A percentile compares a stretch with the other conserved stretches of the same genome.
Evolutionary conservation across 1,140 invertebrate species (phyloP).

Genomic region (Trichonephila clavata): DNA sequence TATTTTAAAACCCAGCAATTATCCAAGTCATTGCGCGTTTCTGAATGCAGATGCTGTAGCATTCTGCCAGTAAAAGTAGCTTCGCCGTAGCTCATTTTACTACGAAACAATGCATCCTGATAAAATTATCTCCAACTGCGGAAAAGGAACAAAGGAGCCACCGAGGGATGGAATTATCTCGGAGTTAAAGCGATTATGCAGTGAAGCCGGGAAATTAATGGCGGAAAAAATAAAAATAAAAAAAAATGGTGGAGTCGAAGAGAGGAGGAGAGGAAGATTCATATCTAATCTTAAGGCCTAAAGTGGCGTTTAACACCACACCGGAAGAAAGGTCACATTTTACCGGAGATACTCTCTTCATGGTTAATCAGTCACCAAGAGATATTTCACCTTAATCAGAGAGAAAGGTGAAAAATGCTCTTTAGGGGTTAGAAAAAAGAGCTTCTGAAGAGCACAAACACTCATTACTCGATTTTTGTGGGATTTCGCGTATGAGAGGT

Average conservation of each 20-base stretch:
- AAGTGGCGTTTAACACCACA: constrained; percentile 12
- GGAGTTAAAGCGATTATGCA: constrained; percentile 16
- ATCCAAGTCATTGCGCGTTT: too few species aligned
- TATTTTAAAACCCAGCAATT: too few species aligned
- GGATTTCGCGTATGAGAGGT: too few species aligned
- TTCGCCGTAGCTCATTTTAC: background rate
- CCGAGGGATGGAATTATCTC: background rate
- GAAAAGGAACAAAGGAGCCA: background rate
- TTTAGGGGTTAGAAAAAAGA: background rate
- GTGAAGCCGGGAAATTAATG: background rate
- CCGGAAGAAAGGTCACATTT: background rate
- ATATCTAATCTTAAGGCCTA: constrained; percentile 3
- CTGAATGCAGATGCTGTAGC: too few species aligned
- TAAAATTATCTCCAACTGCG: background rate
- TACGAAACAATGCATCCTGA: background rate
- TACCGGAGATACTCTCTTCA: background rate
- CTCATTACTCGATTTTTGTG: background rate
- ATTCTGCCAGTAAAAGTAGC: background rate
- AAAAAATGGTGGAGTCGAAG: too few species aligned
- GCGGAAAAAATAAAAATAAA: background rate
- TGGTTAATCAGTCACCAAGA: background rate
- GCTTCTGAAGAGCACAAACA: background rate
- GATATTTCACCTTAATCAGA: background rate
- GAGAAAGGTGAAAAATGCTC: background rate
- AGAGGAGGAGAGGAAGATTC: background rate